These are phyloP conservation scores for Sterna hirundo DNA, from an alignment of 2,113 vertebrate genomes.

Conservation along the genomic window DNA sequence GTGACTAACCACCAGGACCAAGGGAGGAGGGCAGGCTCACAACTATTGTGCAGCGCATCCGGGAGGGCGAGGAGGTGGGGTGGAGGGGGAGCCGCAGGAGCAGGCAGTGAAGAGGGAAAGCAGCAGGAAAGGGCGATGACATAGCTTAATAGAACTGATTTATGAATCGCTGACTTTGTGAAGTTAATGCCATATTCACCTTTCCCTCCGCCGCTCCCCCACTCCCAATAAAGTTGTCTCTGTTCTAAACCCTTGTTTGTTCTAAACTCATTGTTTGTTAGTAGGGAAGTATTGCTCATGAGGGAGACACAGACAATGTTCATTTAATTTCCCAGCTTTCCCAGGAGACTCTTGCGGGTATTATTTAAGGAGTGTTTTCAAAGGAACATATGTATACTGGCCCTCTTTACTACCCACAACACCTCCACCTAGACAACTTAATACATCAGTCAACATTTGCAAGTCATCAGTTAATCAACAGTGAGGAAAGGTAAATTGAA, in stretches of 20 bases:
- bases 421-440: conserved; percentile 11
- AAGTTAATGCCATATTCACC: conserved; percentile 51
- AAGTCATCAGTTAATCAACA: conserved; percentile 42
- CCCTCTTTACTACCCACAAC: neutral
- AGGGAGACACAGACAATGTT: conserved; percentile 33
- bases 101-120: neutral
- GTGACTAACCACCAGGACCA: conserved; percentile 21
- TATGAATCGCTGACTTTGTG: conserved; percentile 35
- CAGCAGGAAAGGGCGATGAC: conserved; percentile 39
- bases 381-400: neutral
- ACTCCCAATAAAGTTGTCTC: conserved; percentile 14
- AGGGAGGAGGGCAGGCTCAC: neutral
- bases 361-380: conserved; percentile 45
- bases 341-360: neutral
- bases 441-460: conserved; percentile 39
- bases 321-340: conserved; percentile 46
- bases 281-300: conserved; percentile 57
- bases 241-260: conserved; percentile 20
- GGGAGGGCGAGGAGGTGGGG: neutral
- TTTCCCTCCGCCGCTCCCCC: neutral
- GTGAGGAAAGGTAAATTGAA: conserved; percentile 11
- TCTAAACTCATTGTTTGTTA: conserved; percentile 49
- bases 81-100: neutral
- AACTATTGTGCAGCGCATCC: neutral
- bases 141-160: conserved; percentile 37